Percentiles rank a stretch among this genome's conserved stretches.
phyloP scores from a whole-genome alignment of 2,797 vertebrate species.

The Macropus fuliginosus region DNA sequence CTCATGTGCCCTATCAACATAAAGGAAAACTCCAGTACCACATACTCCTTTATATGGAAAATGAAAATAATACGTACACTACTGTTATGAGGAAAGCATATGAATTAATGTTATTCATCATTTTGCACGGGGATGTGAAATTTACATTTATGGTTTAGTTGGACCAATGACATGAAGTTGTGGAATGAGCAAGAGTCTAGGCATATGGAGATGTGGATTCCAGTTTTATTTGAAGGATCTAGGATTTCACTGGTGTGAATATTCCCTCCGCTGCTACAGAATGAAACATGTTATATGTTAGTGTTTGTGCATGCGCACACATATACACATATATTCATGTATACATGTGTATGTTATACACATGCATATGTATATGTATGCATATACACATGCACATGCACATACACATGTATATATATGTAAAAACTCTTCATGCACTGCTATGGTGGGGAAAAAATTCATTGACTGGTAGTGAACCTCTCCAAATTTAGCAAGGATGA shows the following conservation, averaged over 20 bases:
- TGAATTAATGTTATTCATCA: neutral
- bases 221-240: neutral
- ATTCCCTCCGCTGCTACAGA: conserved; percentile 15
- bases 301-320: neutral
- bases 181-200: neutral
- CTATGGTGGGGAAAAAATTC: neutral
- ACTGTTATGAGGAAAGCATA: neutral
- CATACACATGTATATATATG: too few species aligned
- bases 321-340: too few species aligned
- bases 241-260: conserved; percentile 10
- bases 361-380: too few species aligned
- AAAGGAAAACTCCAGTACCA: neutral
- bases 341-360: too few species aligned
- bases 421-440: neutral
- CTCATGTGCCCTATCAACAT: neutral
- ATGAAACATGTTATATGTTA: neutral
- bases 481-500: too few species aligned
- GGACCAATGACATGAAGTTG: neutral
- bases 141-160: neutral
- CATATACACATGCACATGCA: too few species aligned
- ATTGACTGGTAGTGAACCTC: too few species aligned
- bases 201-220: neutral
- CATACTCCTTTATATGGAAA: neutral
- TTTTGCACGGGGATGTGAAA: neutral
- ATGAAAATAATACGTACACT: neutral